Base-by-base conservation (phyloP, 2,888 invertebrate genomes). In the Epicampocera succincta region DNA sequence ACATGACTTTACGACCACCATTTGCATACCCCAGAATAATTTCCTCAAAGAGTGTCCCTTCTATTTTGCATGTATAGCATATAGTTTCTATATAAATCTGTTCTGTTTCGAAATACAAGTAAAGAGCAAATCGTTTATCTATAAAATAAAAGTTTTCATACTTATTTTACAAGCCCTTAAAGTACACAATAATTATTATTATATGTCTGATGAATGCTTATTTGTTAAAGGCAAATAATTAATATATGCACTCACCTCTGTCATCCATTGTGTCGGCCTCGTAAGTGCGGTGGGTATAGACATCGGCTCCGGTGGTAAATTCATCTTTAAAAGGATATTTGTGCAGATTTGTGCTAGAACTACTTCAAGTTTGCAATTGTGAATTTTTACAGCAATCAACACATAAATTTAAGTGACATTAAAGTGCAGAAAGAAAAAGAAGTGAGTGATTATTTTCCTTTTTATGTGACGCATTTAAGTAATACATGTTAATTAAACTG, bases 311-410 rank as follows among this genome's bases (percentile, higher is more conserved):
- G 87, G 87, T 87, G 85, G 87, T 85, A 85, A 86, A 84, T 84
- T 89, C 90, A 84, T 87, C 88, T 63, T 85, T 86, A 83, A 84
- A 86, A 85, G 86, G 85, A 78, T 83, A 81, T 87, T 88, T 87
- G 90, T 89, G 89, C 86, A 83, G 74, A 83, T 87, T 89, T 83
- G 90, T 89, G 89, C 90, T 90, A 85, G 88, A 86, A 86, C 89
- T 89, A 85, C 84, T 60, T 58, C 78, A 79, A 68, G 25, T 74
- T 74, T 50, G 48, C 56, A 50, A 50, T 48, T 72, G 65, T 73
- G 76, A 48, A 4, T 71, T 60, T 60, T 52, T 60, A 79, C 78
- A 79, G 65, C 72, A 78, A 72, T 78, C 40, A 63, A 76, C 50
- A 76, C 58, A 75, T 72, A 56, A 46, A 73, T 58, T 38, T 52